Conservation (phyloP, 2,888 invertebrate species). For the Zele albiditarsus region DNA sequence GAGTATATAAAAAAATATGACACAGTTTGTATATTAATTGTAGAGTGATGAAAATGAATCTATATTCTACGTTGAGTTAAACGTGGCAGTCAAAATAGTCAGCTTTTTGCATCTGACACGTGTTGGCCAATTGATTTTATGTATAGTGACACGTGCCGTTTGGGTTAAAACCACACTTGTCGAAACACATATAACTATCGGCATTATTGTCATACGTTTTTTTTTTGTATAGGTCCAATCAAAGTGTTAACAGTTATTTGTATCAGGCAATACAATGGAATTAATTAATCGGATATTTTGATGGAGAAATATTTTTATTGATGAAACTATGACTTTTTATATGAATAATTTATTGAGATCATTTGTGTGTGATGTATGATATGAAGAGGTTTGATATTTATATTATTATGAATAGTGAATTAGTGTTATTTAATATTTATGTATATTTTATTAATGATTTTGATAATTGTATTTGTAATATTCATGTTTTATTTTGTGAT, state of each 20-base stretch:
- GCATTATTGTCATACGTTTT: neutral
- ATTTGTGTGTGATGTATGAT: no score
- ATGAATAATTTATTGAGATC: no score
- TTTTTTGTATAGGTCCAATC: constrained; percentile 11
- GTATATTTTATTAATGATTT: no score
- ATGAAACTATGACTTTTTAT: no score
- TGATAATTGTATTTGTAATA: no score
- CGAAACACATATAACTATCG: constrained; percentile 57
- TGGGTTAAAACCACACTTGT: constrained; percentile 66
- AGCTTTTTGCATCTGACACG: constrained; percentile 35
- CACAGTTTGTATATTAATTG: neutral
- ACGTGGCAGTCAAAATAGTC: constrained; percentile 38
- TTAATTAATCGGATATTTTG: neutral
- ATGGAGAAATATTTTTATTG: no score
- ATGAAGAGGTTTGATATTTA: no score
- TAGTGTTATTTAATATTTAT: no score
- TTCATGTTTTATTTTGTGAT: no score
- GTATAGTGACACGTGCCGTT: constrained; percentile 61
- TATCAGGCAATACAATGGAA: neutral
- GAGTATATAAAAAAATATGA: constrained; percentile 42
- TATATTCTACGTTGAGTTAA: constrained; percentile 41
- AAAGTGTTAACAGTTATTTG: constrained; percentile 5
- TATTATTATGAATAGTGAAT: no score
- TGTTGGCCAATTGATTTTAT: constrained; percentile 59
- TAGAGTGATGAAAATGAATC: constrained; percentile 40